Base-by-base conservation (phyloP, 2,113 vertebrate genomes). In the Prunella fulvescens region DNA sequence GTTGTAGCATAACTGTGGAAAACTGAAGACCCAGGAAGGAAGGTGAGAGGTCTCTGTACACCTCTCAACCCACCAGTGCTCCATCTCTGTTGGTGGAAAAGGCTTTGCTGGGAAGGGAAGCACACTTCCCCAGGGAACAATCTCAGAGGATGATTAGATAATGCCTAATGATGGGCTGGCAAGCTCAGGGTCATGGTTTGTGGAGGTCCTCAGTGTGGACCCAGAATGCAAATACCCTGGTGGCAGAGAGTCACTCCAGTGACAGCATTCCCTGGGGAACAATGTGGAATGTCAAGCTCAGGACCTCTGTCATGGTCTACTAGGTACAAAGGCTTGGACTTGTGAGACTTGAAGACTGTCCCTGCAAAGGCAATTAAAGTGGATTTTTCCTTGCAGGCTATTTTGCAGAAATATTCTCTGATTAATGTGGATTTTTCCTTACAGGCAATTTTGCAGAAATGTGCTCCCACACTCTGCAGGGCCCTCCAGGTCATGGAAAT, bases 161-260 rank as follows among this genome's bases (percentile, higher is more conserved):
- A 62, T 54, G 60, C 25, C 56, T 26, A 17, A 19, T 35, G 42
- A 60, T 1, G 1, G 39, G 6, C 1, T 0, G 54, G 47, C 29
- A 87, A 81, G 53, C 53, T 89, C 69, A 33, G 56, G 64, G 29
- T 70, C 37, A 8, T 9, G 23, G 39, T 54, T 77, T 81, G 29
- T 37, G 31, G 58, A 80, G 40, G 3, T 67, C 24, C 26, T 65
- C n/a, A 23, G 35, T 5, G 10, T 37, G 35, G 26, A 35, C 39
- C 18, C 23, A 19, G 23, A 5, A 20, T 88, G 50, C 19, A 88
- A 58, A 84, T 0, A n/a, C 8, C 19, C 31, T 24, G 12, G 60
- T 20, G 9, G 40, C 56, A 71, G 10, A 56, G 37, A 45, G 19
- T 70, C n/a, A 39, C 58, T 76, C 8, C 45, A 19, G 28, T 0